These are phyloP conservation scores for Leucoraja erinaceus DNA, from an alignment of 2,113 vertebrate genomes.

Conservation along the genomic window DNA sequence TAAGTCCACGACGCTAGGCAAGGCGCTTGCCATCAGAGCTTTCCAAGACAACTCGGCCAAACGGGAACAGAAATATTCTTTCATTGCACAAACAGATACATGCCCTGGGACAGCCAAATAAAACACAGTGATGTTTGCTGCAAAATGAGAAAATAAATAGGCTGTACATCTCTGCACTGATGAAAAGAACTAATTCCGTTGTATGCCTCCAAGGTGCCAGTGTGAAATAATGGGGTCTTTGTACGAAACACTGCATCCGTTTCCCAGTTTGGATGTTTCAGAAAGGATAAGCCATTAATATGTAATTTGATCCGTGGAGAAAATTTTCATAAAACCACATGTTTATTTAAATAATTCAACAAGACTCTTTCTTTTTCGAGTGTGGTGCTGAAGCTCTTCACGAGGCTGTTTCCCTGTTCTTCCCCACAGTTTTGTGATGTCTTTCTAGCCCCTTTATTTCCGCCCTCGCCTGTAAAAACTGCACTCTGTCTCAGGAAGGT, in stretches of 20 bases:
- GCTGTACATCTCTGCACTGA: background rate
- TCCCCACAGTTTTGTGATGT: background rate
- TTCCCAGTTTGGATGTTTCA: conserved; percentile 32
- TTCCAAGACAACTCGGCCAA: background rate
- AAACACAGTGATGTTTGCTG: conserved; percentile 17
- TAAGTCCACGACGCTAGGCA: background rate
- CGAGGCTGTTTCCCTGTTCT: background rate
- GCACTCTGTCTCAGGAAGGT: background rate
- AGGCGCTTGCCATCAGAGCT: background rate
- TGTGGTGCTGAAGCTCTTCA: background rate
- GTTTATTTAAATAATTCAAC: conserved; percentile 38
- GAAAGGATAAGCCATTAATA: conserved; percentile 33
- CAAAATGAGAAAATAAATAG: conserved; percentile 36
- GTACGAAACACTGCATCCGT: conserved; percentile 12
- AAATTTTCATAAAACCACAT: conserved; percentile 28
- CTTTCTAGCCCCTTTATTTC: background rate
- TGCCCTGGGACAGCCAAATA: conserved; percentile 21
- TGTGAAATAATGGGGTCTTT: conserved; percentile 32
- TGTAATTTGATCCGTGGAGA: conserved; percentile 26
- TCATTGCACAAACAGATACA: conserved; percentile 30
- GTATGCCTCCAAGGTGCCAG: conserved; percentile 6
- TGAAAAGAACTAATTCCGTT: conserved; percentile 30
- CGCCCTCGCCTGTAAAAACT: background rate
- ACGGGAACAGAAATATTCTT: conserved; percentile 35
- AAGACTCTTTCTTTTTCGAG: background rate